Evolutionary conservation across 1,140 invertebrate species (phyloP).

Genomic region (Monochamus saltuarius): DNA sequence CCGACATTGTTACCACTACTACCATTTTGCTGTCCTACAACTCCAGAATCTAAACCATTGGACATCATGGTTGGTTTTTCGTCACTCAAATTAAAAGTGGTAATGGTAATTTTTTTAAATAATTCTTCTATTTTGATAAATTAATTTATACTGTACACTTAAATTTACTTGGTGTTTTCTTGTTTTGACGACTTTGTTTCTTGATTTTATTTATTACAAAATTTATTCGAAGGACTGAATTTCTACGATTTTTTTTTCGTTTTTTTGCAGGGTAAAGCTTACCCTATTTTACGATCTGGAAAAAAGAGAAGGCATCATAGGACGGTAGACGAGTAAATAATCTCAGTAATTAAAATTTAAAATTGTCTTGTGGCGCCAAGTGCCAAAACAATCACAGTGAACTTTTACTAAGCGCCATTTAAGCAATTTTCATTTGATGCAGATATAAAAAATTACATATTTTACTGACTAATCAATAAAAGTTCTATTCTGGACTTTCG

Average conservation of each 20-base stretch:
- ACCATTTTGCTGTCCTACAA: conserved; percentile 68
- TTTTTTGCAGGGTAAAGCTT: conserved; percentile 10
- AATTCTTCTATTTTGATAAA: conserved; percentile 33
- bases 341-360: too few species aligned
- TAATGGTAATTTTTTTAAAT: conserved; percentile 35
- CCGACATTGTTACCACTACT: conserved; percentile 67
- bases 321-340: too few species aligned
- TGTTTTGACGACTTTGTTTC: conserved; percentile 6
- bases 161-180: conserved; percentile 20
- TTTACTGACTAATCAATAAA: too few species aligned
- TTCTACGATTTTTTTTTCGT: background rate
- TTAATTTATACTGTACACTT: conserved; percentile 21
- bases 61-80: conserved; percentile 67
- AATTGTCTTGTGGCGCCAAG: too few species aligned
- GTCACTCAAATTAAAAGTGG: conserved; percentile 41
- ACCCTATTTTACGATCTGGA: conserved; percentile 9
- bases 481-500: too few species aligned
- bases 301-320: background rate
- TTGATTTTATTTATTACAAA: background rate
- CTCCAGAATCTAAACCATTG: conserved; percentile 73
- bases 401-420: too few species aligned
- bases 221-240: conserved; percentile 6
- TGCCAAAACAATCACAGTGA: too few species aligned
- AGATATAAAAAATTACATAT: too few species aligned
- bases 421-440: too few species aligned